Percentiles rank a stretch among this genome's conserved stretches.
Conservation (phyloP, 2,113 vertebrate genomes). For the Myiozetetes cayanensis region DNA sequence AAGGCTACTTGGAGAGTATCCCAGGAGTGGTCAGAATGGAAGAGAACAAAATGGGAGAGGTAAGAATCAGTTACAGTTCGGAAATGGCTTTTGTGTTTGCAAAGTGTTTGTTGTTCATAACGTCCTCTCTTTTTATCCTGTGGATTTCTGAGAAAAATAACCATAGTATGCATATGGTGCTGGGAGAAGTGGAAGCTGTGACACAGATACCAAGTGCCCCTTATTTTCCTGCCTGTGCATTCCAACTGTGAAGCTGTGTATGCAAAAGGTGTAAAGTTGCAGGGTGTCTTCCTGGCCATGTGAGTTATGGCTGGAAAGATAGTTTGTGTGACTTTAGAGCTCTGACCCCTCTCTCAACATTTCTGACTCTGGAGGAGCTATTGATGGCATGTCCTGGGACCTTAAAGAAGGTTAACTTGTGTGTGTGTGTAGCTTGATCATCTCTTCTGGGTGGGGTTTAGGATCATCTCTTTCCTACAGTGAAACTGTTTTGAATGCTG, state of each 20-base stretch:
- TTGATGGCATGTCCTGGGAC: not conserved
- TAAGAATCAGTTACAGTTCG: slow-evolving; percentile 48
- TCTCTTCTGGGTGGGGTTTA: not conserved
- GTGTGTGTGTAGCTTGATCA: not conserved
- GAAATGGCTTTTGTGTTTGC: not conserved
- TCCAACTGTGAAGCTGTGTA: not conserved
- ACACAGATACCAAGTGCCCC: not conserved
- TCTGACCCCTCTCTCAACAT: not conserved
- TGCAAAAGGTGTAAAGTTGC: not conserved
- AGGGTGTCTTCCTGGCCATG: not conserved
- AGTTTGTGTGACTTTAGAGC: not conserved
- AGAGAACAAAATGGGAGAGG: slow-evolving; percentile 82
- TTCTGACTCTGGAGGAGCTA: not conserved
- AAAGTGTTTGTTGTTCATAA: not conserved
- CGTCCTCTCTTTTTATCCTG: not conserved
- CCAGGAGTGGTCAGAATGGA: slow-evolving; percentile 85
- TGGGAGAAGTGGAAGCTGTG: not conserved
- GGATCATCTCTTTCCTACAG: not conserved
- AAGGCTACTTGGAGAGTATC: slow-evolving; percentile 82
- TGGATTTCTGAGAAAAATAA: not conserved
- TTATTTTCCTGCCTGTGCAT: not conserved
- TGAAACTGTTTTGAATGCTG: not conserved
- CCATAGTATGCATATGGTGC: not conserved
- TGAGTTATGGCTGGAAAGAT: not conserved
- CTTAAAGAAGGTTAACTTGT: not conserved